These are phyloP conservation scores for Diuraphis noxia DNA, from an alignment of 1,140 invertebrate species.

Conservation along the genomic window DNA sequence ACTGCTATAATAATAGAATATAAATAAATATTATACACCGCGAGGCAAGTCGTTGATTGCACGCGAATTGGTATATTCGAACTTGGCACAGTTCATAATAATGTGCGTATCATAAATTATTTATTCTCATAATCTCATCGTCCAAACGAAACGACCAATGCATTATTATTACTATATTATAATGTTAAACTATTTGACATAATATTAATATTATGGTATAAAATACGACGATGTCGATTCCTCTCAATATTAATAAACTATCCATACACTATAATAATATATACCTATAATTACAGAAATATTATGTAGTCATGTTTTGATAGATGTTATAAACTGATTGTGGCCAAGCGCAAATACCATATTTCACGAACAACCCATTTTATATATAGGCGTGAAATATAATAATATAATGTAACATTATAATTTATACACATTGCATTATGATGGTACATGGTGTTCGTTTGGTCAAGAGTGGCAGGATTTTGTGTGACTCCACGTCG, in stretches of 20 bases:
- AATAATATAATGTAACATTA: background rate
- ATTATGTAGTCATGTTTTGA: background rate
- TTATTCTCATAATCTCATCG: background rate
- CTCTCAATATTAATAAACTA: background rate
- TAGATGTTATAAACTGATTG: background rate
- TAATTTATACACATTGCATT: background rate
- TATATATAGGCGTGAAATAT: background rate
- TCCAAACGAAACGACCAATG: background rate
- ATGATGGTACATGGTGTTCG: background rate
- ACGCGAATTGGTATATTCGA: background rate
- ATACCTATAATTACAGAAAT: background rate
- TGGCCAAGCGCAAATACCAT: background rate
- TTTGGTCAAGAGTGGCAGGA: background rate
- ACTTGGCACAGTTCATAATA: background rate
- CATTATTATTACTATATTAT: background rate
- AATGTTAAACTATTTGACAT: background rate
- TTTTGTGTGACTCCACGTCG: background rate
- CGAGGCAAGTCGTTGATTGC: background rate
- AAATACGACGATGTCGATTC: background rate
- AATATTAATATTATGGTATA: background rate
- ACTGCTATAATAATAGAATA: background rate
- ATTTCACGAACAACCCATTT: background rate
- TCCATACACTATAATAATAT: background rate
- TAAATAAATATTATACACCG: background rate
- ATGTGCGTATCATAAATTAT: background rate